Base-by-base conservation (phyloP, 1,140 invertebrate species). In the Magallana angulata region DNA sequence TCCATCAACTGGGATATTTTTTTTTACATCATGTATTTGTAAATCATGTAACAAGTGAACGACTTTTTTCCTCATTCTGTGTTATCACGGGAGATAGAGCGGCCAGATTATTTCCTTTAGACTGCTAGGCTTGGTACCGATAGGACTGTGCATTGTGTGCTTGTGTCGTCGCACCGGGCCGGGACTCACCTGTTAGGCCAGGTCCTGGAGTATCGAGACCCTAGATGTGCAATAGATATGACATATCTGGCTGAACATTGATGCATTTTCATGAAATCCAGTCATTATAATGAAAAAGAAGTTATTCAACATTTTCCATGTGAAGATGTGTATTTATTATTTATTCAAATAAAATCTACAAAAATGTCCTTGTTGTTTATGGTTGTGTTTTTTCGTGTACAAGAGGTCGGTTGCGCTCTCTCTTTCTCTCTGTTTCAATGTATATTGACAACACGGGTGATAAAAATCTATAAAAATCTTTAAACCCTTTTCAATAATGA, bases 341-440 rank as follows among this genome's bases (percentile, higher is more conserved):
- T 76, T 76, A 76, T 76, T 76, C 68, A 76, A 76, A 76, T 76
- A 76, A 76, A 76, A 76, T 76, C 68, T 76, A 76, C 68, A 76
- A 76, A 76, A 76, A 16, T 62, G 14, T 62, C n/a, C 14, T 12
- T 62, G 0, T 62, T 16, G n/a, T 62, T n/a, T 62, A 48, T 48
- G 2, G 36, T 4, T 48, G 4, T 48, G 5, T 48, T 48, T 4
- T 48, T 0, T 48, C 3, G 36, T 48, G 36, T 48, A 48, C 36
- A 48, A 48, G 5, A 48, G 36, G 36, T 48, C 36, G 2, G 36
- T 48, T 48, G 2, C 36, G 2, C 36, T 48, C 36, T 48, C 36
- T 48, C 36, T 48, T 1, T 48, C 36, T 48, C 36, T 48, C 36
- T 36, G 1, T 36, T 4, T 36, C 36, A 4, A 2, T 48, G 36